phyloP scores from a whole-genome alignment of 2,113 vertebrate genomes.

The Uria aalge region DNA sequence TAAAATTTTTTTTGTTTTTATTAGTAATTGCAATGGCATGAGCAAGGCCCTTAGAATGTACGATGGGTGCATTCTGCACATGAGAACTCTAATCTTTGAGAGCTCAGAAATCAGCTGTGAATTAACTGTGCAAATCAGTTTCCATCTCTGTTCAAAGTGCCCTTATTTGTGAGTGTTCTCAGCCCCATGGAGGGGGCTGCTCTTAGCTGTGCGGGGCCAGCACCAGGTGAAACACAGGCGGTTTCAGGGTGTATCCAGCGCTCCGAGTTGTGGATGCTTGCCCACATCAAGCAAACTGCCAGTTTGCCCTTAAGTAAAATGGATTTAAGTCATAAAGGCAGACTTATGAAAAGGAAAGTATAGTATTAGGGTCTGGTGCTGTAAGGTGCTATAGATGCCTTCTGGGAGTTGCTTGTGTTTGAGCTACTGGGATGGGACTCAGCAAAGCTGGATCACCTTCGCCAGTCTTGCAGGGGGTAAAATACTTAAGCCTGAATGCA shows the following conservation, averaged over 20 bases:
- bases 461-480: background rate
- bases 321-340: background rate
- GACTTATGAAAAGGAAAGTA: background rate
- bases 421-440: background rate
- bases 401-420: background rate
- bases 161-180: background rate
- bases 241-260: background rate
- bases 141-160: background rate
- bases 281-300: background rate
- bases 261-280: background rate
- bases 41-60: background rate
- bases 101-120: background rate
- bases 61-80: background rate
- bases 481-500: background rate
- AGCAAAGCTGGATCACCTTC: background rate
- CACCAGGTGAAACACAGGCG: background rate
- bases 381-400: background rate
- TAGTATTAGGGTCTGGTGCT: background rate
- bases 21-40: background rate
- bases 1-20: background rate
- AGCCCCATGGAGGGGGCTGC: background rate
- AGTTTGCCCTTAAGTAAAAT: background rate
- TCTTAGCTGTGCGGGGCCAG: background rate
- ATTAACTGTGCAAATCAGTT: background rate
- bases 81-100: background rate